Conservation (phyloP, 2,888 invertebrate genomes). For the Ochlodes sylvanus region DNA sequence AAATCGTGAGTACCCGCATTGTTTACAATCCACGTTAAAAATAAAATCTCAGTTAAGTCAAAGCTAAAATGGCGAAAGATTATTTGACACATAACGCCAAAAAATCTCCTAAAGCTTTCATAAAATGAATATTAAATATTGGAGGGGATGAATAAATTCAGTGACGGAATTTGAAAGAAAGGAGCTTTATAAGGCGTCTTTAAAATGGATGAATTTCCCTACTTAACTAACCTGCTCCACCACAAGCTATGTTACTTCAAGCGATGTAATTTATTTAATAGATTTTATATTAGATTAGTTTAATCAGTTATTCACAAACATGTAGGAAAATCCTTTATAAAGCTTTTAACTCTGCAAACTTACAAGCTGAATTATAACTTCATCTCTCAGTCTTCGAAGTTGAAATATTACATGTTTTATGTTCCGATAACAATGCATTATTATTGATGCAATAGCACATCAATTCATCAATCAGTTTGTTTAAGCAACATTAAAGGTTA, state of each 20-base stretch:
- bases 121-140: slow-evolving; percentile 35
- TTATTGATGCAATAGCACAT: no score
- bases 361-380: no score
- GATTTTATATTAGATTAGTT: no score
- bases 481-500: no score
- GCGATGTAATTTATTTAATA: background rate
- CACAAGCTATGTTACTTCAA: background rate
- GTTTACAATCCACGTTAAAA: background rate
- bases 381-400: no score
- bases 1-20: no score
- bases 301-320: no score
- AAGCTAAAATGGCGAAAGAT: background rate
- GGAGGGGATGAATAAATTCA: slow-evolving; percentile 34
- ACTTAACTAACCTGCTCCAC: slow-evolving; percentile 12
- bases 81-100: slow-evolving; percentile 15
- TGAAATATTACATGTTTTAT: no score
- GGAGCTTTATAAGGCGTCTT: slow-evolving; percentile 18
- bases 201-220: slow-evolving; percentile 31
- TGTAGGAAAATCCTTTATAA: no score
- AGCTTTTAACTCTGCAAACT: no score
- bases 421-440: no score
- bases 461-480: no score
- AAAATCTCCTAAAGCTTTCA: slow-evolving; percentile 24
- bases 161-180: slow-evolving; percentile 34
- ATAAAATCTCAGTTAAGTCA: background rate